Evolutionary conservation across 2,797 vertebrate species (phyloP).

Genomic region (Mallotus villosus): DNA sequence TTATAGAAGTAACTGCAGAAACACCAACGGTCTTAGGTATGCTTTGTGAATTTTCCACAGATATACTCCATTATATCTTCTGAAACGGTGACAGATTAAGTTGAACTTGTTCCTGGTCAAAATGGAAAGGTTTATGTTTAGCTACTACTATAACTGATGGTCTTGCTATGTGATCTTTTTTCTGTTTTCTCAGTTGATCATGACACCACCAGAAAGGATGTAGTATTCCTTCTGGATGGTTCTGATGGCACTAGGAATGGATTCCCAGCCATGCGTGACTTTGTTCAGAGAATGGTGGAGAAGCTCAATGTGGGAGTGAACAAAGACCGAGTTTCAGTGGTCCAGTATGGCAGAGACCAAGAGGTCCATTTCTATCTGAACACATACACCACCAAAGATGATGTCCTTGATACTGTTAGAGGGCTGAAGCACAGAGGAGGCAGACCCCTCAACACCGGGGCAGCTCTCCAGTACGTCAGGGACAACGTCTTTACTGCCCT

Average conservation of each 20-base stretch:
- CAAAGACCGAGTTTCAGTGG: conserved; percentile 75
- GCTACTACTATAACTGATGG: too few species aligned
- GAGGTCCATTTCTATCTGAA: conserved; percentile 78
- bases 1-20: neutral
- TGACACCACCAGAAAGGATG: conserved; percentile 49
- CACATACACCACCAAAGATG: conserved; percentile 73
- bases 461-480: too few species aligned
- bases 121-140: neutral
- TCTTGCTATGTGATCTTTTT: neutral
- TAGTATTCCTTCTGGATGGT: conserved; percentile 40
- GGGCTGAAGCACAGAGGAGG: too few species aligned
- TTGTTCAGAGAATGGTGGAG: conserved; percentile 74
- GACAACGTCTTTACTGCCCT: neutral
- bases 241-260: conserved; percentile 48
- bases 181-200: conserved; percentile 25
- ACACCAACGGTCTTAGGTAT: conserved; percentile 14
- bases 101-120: neutral
- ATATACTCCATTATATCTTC: neutral
- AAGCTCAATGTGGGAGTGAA: conserved; percentile 76
- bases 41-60: neutral
- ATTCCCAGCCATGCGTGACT: conserved; percentile 64
- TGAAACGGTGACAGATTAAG: neutral
- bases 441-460: too few species aligned
- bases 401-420: too few species aligned
- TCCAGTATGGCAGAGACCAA: conserved; percentile 80